Base-by-base conservation (phyloP, 2,113 vertebrate genomes). In the Neolamprologus devosi region DNA sequence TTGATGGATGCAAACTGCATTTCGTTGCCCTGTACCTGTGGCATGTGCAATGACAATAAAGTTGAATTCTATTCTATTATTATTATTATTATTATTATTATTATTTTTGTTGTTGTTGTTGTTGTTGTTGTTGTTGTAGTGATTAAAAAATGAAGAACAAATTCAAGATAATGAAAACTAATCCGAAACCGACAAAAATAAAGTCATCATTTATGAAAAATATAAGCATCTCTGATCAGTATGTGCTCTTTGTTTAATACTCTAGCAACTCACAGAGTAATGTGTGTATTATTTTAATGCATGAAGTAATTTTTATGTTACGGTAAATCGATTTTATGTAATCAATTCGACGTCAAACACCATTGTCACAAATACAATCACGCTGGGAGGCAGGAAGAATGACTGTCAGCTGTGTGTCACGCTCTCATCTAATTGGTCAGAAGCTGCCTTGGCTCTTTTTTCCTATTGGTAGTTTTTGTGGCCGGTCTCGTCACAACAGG, bases 381-480 rank as follows among this genome's bases (percentile, higher is more conserved):
- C 3, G n/a, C 19, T 86, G 70, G 92, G 91, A 40, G 86, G 90
- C 16, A 1, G 37, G 37, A 33, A 6, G 4, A 84, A 5, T 84
- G 85, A 53, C 65, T 40, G 60, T 91, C 86, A 79, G 7, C 7
- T 7, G 3, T 33, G 13, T n/a, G 47, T 5, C 8, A 35, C 2
- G 2, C 68, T 65, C 13, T 51, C 8, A 3, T 85, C 11, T 88
- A 1, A 95, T 94, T 95, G 94, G 95, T 54, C 82, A 23, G 19
- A 63, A 2, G 5, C 13, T 5, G 12, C n/a, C 9, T 3, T 11
- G 3, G 8, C 11, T 3, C 40, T 55, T 75, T 75, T 75, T 81
- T 65, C 33, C 88, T 45, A 95, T 96, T 95, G 95, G 94, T 85
- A 51, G 3, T 26, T 82, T 47, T 16, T 12, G 7, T 57, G 83